Percentiles rank a stretch among this genome's conserved stretches.
phyloP scores from a whole-genome alignment of 2,888 invertebrate species.

The Cloeon dipterum region DNA sequence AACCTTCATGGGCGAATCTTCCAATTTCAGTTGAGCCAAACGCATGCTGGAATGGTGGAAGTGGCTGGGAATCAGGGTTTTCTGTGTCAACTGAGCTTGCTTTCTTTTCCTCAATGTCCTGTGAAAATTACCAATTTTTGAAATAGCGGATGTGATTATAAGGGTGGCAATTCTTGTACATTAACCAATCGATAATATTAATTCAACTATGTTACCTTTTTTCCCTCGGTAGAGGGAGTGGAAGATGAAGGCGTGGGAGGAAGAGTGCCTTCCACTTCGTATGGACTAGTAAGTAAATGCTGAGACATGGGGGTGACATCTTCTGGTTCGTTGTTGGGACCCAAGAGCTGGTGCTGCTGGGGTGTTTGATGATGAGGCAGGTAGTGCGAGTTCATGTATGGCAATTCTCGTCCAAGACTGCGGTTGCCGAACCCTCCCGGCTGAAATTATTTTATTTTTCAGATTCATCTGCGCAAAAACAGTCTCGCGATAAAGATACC shows the following conservation, averaged over 20 bases:
- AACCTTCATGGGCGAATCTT: slow-evolving; percentile 32
- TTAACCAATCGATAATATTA: too few relatives aligned
- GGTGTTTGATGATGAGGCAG: too few relatives aligned
- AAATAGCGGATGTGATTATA: not conserved
- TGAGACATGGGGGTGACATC: not conserved
- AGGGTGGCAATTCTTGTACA: not conserved
- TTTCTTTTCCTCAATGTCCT: slow-evolving; percentile 1
- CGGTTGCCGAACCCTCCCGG: too few relatives aligned
- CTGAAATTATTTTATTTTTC: too few relatives aligned
- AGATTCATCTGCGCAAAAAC: too few relatives aligned
- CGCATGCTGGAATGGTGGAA: slow-evolving; percentile 65
- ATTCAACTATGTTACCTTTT: too few relatives aligned
- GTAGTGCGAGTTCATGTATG: too few relatives aligned
- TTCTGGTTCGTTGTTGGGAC: not conserved
- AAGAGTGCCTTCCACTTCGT: not conserved
- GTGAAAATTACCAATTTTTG: not conserved
- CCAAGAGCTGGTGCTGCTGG: not conserved
- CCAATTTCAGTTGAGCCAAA: slow-evolving; percentile 72
- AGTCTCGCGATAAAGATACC: too few relatives aligned
- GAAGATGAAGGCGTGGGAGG: too few relatives aligned
- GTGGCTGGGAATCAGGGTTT: slow-evolving; percentile 20
- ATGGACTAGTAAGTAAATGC: not conserved
- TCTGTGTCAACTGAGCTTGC: too few relatives aligned
- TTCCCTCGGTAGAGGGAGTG: too few relatives aligned
- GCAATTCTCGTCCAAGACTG: too few relatives aligned